These are phyloP conservation scores for Morpho helenor DNA, from an alignment of 2,888 invertebrate genomes.

Conservation along the genomic window DNA sequence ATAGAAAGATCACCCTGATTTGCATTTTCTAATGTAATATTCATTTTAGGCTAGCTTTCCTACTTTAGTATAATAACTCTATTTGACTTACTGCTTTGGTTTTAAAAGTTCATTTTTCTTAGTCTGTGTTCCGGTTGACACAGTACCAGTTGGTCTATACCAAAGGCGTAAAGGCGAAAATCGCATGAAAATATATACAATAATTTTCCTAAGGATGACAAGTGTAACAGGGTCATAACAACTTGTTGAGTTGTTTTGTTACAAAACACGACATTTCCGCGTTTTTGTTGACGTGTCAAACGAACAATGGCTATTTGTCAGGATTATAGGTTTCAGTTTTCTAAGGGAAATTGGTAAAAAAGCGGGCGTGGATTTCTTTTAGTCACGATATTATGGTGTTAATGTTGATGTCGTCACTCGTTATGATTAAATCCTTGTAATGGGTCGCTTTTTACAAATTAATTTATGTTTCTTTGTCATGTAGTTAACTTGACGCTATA, in stretches of 20 bases:
- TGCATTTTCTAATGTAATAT: too few species aligned
- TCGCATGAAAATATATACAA: conserved; percentile 11
- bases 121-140: conserved; percentile 10
- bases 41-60: too few species aligned
- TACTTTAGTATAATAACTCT: too few species aligned
- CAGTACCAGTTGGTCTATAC: conserved; percentile 9
- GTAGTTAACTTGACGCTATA: too few species aligned
- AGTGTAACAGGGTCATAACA: conserved; percentile 45
- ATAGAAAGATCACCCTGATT: too few species aligned
- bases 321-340: conserved; percentile 38
- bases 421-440: conserved; percentile 1
- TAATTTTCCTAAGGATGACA: conserved; percentile 39
- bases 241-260: conserved; percentile 65
- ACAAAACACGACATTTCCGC: conserved; percentile 48
- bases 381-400: conserved; percentile 17
- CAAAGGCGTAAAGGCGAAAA: conserved; percentile 18
- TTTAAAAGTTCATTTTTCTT: conserved; percentile 1
- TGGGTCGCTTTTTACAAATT: conserved; percentile 5
- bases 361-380: conserved; percentile 27
- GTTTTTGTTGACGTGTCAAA: conserved; percentile 49
- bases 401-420: conserved; percentile 7
- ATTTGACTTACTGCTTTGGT: conserved; percentile 9
- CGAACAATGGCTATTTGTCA: conserved; percentile 42
- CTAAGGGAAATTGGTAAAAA: conserved; percentile 34
- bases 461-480: neutral